phyloP scores from a whole-genome alignment of 2,113 vertebrate species.

The Egretta garzetta region DNA sequence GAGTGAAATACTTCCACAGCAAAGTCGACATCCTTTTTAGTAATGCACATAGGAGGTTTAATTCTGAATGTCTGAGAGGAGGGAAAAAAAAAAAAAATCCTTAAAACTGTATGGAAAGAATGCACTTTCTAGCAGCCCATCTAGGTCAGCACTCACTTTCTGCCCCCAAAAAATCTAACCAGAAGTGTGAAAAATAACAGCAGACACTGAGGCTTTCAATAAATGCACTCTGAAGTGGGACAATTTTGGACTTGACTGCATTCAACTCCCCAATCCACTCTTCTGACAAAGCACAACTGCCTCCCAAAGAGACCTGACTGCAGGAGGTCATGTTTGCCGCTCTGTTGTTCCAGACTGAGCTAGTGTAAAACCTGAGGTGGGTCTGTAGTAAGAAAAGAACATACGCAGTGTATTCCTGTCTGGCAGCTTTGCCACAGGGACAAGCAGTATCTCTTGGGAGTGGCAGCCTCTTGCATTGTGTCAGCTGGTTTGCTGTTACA shows the following conservation, averaged over 20 bases:
- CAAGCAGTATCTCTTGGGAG: background rate
- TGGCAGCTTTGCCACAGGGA: background rate
- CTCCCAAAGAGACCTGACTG: background rate
- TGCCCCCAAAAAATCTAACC: background rate
- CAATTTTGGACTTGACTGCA: background rate
- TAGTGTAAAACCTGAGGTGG: background rate
- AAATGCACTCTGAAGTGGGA: background rate
- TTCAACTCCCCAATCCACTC: background rate
- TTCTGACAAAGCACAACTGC: background rate
- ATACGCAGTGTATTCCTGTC: background rate
- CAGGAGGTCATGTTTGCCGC: background rate
- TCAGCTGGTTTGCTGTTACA: background rate
- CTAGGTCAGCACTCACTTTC: background rate
- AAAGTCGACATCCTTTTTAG: constrained; percentile 85
- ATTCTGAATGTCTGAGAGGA: constrained; percentile 88
- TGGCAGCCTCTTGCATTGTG: background rate
- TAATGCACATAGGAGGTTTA: constrained; percentile 92
- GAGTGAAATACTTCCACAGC: constrained; percentile 84
- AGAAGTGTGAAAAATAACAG: background rate
- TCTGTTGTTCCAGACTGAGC: background rate
- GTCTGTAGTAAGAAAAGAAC: background rate
- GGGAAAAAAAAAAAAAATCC: background rate
- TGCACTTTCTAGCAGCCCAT: background rate
- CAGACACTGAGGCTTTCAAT: background rate
- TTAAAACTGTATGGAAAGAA: background rate